Conservation (phyloP, 2,888 invertebrate species). For the Drosophila emarginata region DNA sequence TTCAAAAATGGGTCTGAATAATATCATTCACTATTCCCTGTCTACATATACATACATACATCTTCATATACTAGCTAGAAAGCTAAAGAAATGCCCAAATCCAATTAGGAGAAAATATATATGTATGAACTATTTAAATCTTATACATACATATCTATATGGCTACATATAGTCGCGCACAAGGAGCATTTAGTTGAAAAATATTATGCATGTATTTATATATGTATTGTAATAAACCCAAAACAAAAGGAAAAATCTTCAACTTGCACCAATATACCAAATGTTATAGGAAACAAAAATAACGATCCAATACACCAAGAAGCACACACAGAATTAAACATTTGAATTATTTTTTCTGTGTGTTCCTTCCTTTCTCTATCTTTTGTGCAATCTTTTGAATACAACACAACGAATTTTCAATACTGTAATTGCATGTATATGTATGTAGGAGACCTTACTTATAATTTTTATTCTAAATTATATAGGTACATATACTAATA, state of each 20-base stretch:
- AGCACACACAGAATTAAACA: neutral
- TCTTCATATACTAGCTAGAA: conserved; percentile 27
- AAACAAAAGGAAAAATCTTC: neutral
- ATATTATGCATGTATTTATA: conserved; percentile 27
- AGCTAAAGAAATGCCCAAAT: conserved; percentile 25
- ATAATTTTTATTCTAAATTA: conserved; percentile 22
- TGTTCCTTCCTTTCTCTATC: neutral
- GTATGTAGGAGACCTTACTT: conserved; percentile 23
- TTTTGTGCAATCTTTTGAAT: conserved; percentile 30
- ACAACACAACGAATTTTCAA: conserved; percentile 44
- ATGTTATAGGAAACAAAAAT: neutral
- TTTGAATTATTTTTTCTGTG: neutral
- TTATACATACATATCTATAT: conserved; percentile 29
- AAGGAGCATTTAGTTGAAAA: conserved; percentile 25
- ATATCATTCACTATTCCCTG: conserved; percentile 50
- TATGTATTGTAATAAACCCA: conserved; percentile 8
- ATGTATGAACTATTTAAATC: conserved; percentile 14
- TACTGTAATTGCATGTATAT: conserved; percentile 18
- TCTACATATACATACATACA: conserved; percentile 28
- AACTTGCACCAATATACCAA: conserved; percentile 7
- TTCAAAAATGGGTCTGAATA: conserved; percentile 55
- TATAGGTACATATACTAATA: conserved; percentile 13
- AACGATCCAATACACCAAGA: neutral
- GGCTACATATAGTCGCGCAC: conserved; percentile 19
- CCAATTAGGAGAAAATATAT: neutral